Evolutionary conservation across 2,113 vertebrate species (phyloP).

Genomic region (Microtus oregoni): DNA sequence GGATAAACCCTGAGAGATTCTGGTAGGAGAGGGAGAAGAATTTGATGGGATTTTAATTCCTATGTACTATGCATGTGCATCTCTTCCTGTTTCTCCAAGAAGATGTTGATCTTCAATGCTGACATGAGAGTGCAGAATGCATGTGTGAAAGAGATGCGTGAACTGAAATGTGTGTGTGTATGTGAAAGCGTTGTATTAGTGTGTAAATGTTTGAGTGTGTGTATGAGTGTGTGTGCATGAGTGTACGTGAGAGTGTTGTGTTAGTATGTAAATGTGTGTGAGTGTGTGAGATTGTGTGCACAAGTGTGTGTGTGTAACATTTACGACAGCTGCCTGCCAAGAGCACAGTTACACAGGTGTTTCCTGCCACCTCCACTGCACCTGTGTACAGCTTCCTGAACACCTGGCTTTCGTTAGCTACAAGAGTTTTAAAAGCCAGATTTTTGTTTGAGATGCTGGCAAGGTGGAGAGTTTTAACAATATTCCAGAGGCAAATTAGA

Average conservation of each 20-base stretch:
- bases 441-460: background rate
- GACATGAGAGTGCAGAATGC: background rate
- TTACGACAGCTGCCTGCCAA: background rate
- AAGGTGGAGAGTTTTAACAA: background rate
- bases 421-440: background rate
- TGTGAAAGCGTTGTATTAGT: too few relatives aligned
- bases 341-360: background rate
- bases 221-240: background rate
- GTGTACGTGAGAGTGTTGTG: background rate
- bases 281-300: background rate
- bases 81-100: background rate
- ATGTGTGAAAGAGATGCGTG: background rate
- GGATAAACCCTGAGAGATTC: background rate
- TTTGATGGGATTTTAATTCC: background rate
- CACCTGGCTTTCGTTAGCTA: background rate
- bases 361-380: fast-evolving
- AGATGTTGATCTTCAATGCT: background rate
- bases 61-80: fast-evolving
- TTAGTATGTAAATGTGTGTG: too few relatives aligned
- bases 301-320: background rate
- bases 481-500: background rate
- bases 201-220: background rate
- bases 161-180: background rate
- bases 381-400: background rate
- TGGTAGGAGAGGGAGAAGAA: background rate